Evolutionary conservation across 2,113 vertebrate genomes (phyloP), one percentile per base, ranked within the genome.

Genomic region (Todiramphus chloris): DNA sequence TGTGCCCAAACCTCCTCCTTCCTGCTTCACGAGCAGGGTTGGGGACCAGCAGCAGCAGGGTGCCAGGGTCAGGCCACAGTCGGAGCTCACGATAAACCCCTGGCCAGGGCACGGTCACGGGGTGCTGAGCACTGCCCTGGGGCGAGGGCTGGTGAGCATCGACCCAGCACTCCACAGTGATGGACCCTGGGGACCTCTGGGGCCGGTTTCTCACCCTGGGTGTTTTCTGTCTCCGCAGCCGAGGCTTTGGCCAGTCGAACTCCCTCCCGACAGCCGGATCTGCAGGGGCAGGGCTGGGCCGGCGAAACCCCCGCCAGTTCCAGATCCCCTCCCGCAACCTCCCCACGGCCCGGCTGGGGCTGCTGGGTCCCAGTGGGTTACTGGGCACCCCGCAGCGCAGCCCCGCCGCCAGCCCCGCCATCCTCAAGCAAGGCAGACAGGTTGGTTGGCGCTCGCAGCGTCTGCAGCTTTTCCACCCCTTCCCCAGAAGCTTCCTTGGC

Each of bases 221-320:
- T 11, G 0, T 16, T 70, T 43, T 69, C 30, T 64, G 79, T 58
- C 91, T 31, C 78, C 41, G 4, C 97, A 99, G 99, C 94, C 99
- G 99, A 30, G 98, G 98, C 60, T 99, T 99, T 70, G 99, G 99
- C 82, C 99, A 99, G 97, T 99, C 99, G 14, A 99, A 99, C 98
- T 99, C 99, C 46, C 98, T 99, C 44, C 99, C 99, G 8, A 99
- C 98, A 43, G 96, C 99, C 16, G 97, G 99, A 87, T 99, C 99
- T 63, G 98, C 99, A 6, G 99, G 99, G 72, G 87, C 98, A 13
- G 98, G 98, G 76, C 98, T 99, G 80, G 98, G 98, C 64, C 97
- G 99, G 81, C 98, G 99, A 95, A 99, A 99, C 97, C 98, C 99
- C 13, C 98, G 99, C 10, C 99, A 99, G 98, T 99, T 99, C 98